Base-by-base conservation (phyloP, 2,888 invertebrate species). In the Mesochorus sp. region DNA sequence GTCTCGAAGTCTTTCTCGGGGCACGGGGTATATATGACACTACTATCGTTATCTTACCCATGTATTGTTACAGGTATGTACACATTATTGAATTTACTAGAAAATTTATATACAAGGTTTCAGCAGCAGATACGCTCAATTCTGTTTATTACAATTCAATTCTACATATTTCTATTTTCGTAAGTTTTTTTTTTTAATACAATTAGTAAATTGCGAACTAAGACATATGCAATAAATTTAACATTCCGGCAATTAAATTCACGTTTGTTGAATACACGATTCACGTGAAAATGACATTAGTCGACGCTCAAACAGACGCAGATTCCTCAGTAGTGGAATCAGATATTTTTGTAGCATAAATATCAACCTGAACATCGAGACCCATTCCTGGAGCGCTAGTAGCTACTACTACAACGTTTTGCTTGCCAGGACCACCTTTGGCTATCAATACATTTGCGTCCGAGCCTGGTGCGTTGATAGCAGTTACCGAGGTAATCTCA, bases 401-500 rank as follows among this genome's bases (percentile, higher is more conserved):
- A 14, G 72, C 81, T 0, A 49, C 0, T 3, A 84, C 28, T 1
- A 77, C 53, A 19, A 86, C 12, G 6, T 44, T 61, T 1, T 5
- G 19, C 5, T 3, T 3, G 6, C 76, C 82, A 0, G 85, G 28
- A n/a, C 76, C 82, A 21, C 86, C 85, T 73, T 53, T 66, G n/a
- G 80, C 2, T 21, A 83, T 55, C 3, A 2, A 24, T 19, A 83
- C 39, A 0, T 1, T 28, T 8, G 83, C 77, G 8, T 77, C 10
- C 3, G 28, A 73, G 21, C 71, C 67, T 3, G 49, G 49, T 2
- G 72, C 21, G 59, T 80, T 79, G 26, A 49, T 68, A 2, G 83
- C 82, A 1, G 24, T 74, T 62, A 87, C 37, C 2, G 55, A 68
- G 1, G 85, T 85, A 49, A 88, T 85, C 3, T 34, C n/a, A 0